These are phyloP conservation scores for Atta colombica DNA, from an alignment of 1,140 invertebrate genomes.

Conservation along the genomic window DNA sequence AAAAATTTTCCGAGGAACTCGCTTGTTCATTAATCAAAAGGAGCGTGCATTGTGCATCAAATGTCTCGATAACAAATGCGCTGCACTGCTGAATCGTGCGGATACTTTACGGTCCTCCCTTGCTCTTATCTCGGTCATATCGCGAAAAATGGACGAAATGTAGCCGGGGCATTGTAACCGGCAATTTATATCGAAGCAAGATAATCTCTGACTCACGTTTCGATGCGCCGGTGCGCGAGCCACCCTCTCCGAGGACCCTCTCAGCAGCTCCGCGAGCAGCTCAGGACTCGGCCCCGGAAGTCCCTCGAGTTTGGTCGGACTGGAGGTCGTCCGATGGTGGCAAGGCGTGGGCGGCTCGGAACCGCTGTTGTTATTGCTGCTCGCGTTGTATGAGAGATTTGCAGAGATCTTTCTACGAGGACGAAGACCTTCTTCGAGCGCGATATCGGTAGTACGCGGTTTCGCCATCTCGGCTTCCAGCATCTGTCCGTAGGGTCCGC, in stretches of 20 bases:
- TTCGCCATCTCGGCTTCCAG: constrained; percentile 94
- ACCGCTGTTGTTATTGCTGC: constrained; percentile 77
- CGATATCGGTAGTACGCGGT: constrained; percentile 84
- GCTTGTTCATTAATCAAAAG: constrained; percentile 39
- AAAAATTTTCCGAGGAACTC: neutral
- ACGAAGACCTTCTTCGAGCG: constrained; percentile 78
- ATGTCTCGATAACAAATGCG: constrained; percentile 48
- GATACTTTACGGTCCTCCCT: constrained; percentile 54
- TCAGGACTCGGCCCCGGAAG: constrained; percentile 89
- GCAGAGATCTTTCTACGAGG: constrained; percentile 83
- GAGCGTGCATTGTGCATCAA: constrained; percentile 42
- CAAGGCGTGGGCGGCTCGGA: constrained; percentile 84
- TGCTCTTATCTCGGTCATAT: constrained; percentile 39
- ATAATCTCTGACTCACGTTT: constrained; percentile 81
- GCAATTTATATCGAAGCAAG: constrained; percentile 52
- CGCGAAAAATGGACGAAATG: constrained; percentile 52
- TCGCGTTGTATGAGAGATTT: constrained; percentile 82
- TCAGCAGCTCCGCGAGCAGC: constrained; percentile 90
- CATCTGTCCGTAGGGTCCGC: constrained; percentile 94
- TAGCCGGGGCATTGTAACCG: constrained; percentile 46
- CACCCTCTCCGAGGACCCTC: constrained; percentile 91
- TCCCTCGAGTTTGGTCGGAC: constrained; percentile 92
- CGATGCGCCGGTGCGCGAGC: constrained; percentile 84
- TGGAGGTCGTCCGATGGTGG: constrained; percentile 93
- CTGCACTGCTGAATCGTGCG: constrained; percentile 34